Conservation (phyloP, 2,113 vertebrate species). For the Zonotrichia leucophrys region DNA sequence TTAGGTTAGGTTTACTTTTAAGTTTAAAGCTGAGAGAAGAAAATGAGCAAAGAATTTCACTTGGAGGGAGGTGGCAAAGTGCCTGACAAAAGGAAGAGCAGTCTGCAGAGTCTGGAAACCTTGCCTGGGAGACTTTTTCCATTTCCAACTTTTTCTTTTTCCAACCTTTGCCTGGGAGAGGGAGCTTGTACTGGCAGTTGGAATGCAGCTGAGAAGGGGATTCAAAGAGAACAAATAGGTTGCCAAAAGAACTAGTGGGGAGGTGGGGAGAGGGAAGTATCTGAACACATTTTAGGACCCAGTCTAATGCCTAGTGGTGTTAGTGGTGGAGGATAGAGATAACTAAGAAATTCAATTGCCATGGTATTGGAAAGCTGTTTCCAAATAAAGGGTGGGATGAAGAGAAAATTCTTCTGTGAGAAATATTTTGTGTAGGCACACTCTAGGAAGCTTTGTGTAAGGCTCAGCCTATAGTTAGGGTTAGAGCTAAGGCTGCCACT, state of each 20-base stretch:
- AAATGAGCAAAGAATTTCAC: background rate
- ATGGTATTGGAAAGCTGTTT: background rate
- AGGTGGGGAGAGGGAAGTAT: fast-evolving
- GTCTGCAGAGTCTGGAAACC: background rate
- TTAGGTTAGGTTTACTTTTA: background rate
- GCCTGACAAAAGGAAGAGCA: background rate
- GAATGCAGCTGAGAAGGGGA: background rate
- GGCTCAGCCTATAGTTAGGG: background rate
- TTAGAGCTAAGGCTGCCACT: background rate
- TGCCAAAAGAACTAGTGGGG: background rate
- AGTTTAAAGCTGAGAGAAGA: background rate
- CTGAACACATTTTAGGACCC: background rate
- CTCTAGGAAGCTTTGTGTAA: background rate
- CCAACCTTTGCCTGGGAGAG: background rate
- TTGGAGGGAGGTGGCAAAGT: background rate
- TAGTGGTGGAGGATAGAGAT: background rate
- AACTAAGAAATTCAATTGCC: background rate
- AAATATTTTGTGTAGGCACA: background rate
- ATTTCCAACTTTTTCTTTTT: background rate
- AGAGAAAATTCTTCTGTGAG: background rate
- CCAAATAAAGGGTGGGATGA: background rate
- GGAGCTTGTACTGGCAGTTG: background rate
- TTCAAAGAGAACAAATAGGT: background rate
- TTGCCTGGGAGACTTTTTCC: background rate
- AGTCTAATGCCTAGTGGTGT: background rate